A percentile compares a stretch with the other conserved stretches of the same genome.
Evolutionary conservation across 2,113 vertebrate genomes (phyloP).

Genomic region (Trochalopteron elliotii): DNA sequence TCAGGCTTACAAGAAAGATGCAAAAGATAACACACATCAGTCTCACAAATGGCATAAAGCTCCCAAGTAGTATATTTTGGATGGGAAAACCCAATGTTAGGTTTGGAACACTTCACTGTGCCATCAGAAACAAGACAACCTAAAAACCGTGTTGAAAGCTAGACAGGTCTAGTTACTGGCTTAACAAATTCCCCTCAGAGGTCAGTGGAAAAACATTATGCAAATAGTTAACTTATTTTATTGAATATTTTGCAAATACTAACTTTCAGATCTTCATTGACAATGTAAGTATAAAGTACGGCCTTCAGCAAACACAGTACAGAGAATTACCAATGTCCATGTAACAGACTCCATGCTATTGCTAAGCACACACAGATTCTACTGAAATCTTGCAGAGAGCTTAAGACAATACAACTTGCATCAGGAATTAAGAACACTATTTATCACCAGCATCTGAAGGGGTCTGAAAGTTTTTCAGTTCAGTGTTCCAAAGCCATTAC

Average conservation of each 20-base stretch:
- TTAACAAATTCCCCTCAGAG: not conserved
- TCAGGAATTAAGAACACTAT: not conserved
- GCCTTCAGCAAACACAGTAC: not conserved
- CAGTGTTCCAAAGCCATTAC: conserved; percentile 21
- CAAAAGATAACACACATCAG: not conserved
- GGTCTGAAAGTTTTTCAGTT: not conserved
- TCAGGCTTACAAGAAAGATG: not conserved
- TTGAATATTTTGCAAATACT: not conserved
- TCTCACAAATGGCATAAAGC: not conserved
- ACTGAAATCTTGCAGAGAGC: not conserved
- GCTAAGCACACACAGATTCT: not conserved
- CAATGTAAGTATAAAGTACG: not conserved
- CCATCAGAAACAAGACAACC: not conserved
- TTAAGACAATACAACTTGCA: not conserved
- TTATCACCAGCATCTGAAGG: not conserved
- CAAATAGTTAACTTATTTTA: not conserved
- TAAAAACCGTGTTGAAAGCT: not conserved
- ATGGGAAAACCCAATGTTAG: not conserved
- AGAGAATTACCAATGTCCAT: fast-evolving
- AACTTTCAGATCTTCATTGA: not conserved
- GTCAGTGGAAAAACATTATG: not conserved
- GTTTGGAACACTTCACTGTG: not conserved
- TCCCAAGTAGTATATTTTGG: not conserved
- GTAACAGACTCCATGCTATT: not conserved
- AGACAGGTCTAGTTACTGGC: not conserved